phyloP scores from a whole-genome alignment of 2,797 vertebrate genomes.

The Coregonus sp. region DNA sequence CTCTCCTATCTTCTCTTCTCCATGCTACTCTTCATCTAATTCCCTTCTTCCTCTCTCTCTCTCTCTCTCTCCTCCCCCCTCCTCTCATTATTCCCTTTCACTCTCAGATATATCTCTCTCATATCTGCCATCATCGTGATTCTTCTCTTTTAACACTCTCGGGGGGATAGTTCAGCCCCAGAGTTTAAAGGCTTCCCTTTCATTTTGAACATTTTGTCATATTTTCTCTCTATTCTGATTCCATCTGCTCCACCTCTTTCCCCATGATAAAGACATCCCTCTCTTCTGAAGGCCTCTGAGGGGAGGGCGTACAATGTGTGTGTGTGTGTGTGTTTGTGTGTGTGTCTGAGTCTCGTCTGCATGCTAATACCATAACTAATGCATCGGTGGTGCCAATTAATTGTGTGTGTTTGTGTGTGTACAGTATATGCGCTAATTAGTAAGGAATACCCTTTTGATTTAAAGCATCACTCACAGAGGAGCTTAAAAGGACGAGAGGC shows the following conservation, averaged over 20 bases:
- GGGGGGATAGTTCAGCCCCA: too few species aligned
- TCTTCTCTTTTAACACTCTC: too few species aligned
- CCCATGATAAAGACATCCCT: conserved; percentile 63
- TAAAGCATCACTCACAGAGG: neutral
- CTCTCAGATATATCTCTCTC: too few species aligned
- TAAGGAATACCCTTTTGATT: neutral
- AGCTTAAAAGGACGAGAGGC: neutral
- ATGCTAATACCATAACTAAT: too few species aligned
- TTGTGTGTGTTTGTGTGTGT: conserved; percentile 6
- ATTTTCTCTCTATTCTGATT: conserved; percentile 65
- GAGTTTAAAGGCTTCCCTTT: conserved; percentile 62
- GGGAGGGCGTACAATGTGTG: conserved; percentile 1
- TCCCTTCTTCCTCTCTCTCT: too few species aligned
- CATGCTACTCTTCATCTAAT: too few species aligned
- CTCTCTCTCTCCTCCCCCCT: too few species aligned
- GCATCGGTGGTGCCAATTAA: too few species aligned
- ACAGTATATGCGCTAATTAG: neutral
- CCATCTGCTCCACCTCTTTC: conserved; percentile 60
- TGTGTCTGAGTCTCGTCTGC: neutral
- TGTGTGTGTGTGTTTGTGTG: neutral
- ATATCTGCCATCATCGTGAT: too few species aligned
- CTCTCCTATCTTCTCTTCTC: too few species aligned
- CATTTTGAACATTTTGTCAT: conserved; percentile 65
- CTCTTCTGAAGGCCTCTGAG: conserved; percentile 34
- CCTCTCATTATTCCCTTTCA: too few species aligned